Evolutionary conservation across 2,113 vertebrate genomes (phyloP).

Genomic region (Thunnus thynnus): DNA sequence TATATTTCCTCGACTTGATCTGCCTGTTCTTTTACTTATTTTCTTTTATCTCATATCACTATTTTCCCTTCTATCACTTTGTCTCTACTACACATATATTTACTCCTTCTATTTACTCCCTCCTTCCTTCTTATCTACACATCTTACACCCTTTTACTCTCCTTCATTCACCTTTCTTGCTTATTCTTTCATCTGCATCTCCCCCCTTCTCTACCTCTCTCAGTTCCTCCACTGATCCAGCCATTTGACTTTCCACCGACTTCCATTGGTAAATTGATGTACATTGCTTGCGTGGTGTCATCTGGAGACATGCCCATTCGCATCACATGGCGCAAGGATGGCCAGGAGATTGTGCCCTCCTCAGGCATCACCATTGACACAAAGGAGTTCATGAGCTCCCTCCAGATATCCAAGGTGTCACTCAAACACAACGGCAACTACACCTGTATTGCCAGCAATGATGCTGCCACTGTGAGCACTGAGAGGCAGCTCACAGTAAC

Average conservation of each 20-base stretch:
- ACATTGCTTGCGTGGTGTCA: constrained; percentile 98
- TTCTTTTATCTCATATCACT: constrained; percentile 32
- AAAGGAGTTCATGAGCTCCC: constrained; percentile 99
- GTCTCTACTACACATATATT: constrained; percentile 16
- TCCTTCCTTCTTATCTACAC: background rate
- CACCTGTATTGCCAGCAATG: constrained; percentile 98
- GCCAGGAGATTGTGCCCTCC: constrained; percentile 95
- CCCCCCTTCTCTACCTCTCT: constrained; percentile 2
- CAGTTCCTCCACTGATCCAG: constrained; percentile 98
- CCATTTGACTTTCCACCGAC: constrained; percentile 98
- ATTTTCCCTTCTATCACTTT: constrained; percentile 9
- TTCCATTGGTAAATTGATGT: constrained; percentile 97
- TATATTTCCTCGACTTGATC: constrained; percentile 40
- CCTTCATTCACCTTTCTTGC: background rate
- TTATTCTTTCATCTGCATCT: background rate
- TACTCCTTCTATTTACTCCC: background rate
- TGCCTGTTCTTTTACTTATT: constrained; percentile 8
- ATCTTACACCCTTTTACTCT: background rate
- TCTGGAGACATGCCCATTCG: constrained; percentile 99
- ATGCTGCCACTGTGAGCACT: constrained; percentile 95
- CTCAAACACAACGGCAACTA: constrained; percentile 99
- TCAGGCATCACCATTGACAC: constrained; percentile 98
- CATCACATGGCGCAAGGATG: constrained; percentile 98
- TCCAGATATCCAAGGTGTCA: constrained; percentile 98
- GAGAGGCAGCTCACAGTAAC: constrained; percentile 97